Percentiles rank a stretch among this genome's conserved stretches.
phyloP scores from a whole-genome alignment of 2,888 invertebrate species.

The Hylaea fasciaria region DNA sequence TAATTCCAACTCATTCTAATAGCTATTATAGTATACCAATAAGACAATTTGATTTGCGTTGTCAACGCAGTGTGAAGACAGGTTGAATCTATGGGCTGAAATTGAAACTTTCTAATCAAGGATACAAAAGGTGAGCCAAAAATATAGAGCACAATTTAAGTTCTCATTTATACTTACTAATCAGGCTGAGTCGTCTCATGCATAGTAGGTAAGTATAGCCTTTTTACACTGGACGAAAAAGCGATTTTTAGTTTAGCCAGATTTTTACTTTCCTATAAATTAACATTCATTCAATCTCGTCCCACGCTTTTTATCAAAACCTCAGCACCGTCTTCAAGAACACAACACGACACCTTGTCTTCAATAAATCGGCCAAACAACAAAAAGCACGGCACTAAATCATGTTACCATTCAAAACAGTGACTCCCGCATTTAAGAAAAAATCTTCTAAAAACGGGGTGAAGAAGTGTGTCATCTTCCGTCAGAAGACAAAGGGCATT shows the following conservation, averaged over 20 bases:
- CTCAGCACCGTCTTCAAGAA: slow-evolving; percentile 46
- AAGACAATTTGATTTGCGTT: not conserved
- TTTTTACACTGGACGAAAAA: too few relatives aligned
- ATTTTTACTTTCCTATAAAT: not conserved
- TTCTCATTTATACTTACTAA: too few relatives aligned
- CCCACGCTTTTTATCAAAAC: slow-evolving; percentile 58
- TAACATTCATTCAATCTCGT: slow-evolving; percentile 15
- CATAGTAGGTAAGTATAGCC: too few relatives aligned
- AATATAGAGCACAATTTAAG: too few relatives aligned
- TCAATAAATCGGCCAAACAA: slow-evolving; percentile 75
- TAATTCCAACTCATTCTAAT: slow-evolving; percentile 1
- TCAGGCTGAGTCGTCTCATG: too few relatives aligned
- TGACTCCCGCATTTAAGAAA: slow-evolving; percentile 59
- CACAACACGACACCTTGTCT: slow-evolving; percentile 62
- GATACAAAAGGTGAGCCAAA: too few relatives aligned
- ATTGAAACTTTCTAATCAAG: too few relatives aligned
- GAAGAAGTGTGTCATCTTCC: slow-evolving; percentile 77
- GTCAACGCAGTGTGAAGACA: too few relatives aligned
- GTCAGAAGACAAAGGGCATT: slow-evolving; percentile 74
- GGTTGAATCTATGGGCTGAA: too few relatives aligned
- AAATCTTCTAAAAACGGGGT: slow-evolving; percentile 45
- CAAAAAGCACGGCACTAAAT: slow-evolving; percentile 74
- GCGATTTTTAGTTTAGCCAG: too few relatives aligned
- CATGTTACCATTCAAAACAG: slow-evolving; percentile 79
- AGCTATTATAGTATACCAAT: too few relatives aligned